Base-by-base conservation (phyloP, 37 sponge, comb jelly and placozoan genomes). In the Axinella damicornis region DNA sequence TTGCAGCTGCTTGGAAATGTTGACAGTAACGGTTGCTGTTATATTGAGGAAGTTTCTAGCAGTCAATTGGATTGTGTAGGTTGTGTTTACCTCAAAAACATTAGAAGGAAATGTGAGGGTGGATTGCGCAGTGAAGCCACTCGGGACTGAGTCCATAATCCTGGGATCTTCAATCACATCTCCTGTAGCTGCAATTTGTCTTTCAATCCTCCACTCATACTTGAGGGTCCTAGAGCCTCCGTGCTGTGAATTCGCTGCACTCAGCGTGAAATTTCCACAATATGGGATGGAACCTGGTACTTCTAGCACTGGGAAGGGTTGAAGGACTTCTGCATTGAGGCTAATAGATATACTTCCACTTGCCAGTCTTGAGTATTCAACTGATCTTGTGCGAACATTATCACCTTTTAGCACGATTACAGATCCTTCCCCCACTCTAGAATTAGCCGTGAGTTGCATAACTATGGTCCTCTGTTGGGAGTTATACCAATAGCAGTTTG, bases 401-500 rank as follows among this genome's bases (percentile, higher is more conserved):
- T 53, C 60, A 19, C 52, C 54, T 14, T 38, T 74, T 5, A 91
- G 19, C 0, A 55, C 38, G 13, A 91, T 0, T 9, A 34, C 13
- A 19, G 69, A 36, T 13, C 83, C 78, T 21, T 25, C 19, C 4
- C 14, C 19, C 15, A 90, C 74, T 16, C 40, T 54, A 5, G 86
- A 71, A 38, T 38, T 57, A 18, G 35, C 5, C 24, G 65, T 54
- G 31, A 88, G 71, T 18, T 61, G 16, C 20, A 93, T 58, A 15
- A 85, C 69, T 11, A 93, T 53, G 39, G 20, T 33, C 40, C 89
- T 58, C 64, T 93, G 89, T 56, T 84, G 86, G 6, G 66, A 64
- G 76, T 88, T 93, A 36, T 54, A 13, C 94, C 94, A 93, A 41
- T 34, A n/a, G 63, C 94, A 93, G 15, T n/a, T 63, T 30, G 94